Conservation (phyloP, 2,797 vertebrate species). For the Rhinatrema bivittatum region DNA sequence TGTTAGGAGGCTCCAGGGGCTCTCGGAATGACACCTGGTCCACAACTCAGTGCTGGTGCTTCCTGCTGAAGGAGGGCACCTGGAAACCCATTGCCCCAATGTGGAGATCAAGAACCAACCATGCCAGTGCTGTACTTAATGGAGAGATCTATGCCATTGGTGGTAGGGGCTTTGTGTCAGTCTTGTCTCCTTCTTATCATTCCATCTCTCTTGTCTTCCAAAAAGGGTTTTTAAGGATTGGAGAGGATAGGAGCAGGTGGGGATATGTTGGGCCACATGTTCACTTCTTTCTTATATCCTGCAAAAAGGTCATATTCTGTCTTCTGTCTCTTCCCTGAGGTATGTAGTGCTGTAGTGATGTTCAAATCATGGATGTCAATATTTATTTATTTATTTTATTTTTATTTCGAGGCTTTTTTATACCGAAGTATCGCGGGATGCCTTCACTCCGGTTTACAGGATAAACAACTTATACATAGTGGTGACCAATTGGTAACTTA, state of each 20-base stretch:
- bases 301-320: too few species aligned
- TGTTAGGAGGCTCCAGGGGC: conserved; percentile 83
- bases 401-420: too few species aligned
- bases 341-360: too few species aligned
- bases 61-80: conserved; percentile 70
- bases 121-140: conserved; percentile 76
- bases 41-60: conserved; percentile 89
- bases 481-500: too few species aligned
- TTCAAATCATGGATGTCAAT: too few species aligned
- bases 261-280: too few species aligned
- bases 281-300: too few species aligned
- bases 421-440: too few species aligned
- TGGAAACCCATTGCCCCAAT: conserved; percentile 86
- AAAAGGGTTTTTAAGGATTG: background rate
- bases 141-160: conserved; percentile 93
- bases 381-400: too few species aligned
- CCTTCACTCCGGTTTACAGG: too few species aligned
- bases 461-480: too few species aligned
- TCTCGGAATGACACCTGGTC: conserved; percentile 89
- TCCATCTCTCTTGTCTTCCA: background rate
- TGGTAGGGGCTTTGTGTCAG: conserved; percentile 49
- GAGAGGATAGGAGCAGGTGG: background rate
- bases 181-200: rapidly evolving
- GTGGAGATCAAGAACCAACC: conserved; percentile 88
- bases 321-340: too few species aligned